phyloP scores from a whole-genome alignment of 1,140 invertebrate genomes.

The Amphibalanus amphitrite region DNA sequence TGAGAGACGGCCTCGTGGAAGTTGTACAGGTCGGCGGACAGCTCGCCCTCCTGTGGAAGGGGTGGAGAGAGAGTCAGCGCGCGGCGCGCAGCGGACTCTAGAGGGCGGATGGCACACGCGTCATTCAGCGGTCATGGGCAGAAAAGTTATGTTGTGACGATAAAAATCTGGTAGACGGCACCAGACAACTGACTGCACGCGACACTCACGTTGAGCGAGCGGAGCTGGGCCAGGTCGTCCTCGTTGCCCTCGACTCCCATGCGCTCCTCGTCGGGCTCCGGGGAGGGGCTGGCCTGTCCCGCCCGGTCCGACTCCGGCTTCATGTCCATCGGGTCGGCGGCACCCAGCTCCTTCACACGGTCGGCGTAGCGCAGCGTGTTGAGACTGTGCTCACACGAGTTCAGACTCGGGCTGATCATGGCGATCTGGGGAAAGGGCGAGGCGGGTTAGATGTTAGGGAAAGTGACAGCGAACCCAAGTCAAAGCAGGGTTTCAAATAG shows the following conservation, averaged over 20 bases:
- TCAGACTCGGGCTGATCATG: too few species aligned
- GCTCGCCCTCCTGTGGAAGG: too few species aligned
- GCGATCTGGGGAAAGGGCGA: constrained; percentile 91
- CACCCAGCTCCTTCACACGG: constrained; percentile 77
- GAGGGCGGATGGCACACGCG: not conserved
- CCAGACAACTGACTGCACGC: not conserved
- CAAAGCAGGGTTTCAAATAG: too few species aligned
- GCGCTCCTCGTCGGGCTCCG: constrained; percentile 19
- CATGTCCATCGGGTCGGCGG: constrained; percentile 44
- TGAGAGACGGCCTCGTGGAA: too few species aligned
- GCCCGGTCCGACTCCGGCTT: constrained; percentile 30
- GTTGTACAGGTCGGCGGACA: too few species aligned
- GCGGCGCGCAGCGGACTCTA: constrained; percentile 12
- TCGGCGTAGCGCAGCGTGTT: too few species aligned
- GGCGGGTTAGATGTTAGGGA: constrained; percentile 55
- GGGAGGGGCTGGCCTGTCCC: constrained; percentile 22
- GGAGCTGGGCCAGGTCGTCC: constrained; percentile 58
- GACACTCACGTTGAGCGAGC: constrained; percentile 59
- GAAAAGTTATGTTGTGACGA: not conserved
- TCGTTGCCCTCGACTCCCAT: constrained; percentile 34
- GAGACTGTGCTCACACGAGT: too few species aligned
- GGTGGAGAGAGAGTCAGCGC: constrained; percentile 17
- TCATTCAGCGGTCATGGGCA: not conserved
- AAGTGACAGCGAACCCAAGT: too few species aligned
- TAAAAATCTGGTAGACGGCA: not conserved